Base-by-base conservation (phyloP, 2,113 vertebrate species). In the Muntiacus reevesi region DNA sequence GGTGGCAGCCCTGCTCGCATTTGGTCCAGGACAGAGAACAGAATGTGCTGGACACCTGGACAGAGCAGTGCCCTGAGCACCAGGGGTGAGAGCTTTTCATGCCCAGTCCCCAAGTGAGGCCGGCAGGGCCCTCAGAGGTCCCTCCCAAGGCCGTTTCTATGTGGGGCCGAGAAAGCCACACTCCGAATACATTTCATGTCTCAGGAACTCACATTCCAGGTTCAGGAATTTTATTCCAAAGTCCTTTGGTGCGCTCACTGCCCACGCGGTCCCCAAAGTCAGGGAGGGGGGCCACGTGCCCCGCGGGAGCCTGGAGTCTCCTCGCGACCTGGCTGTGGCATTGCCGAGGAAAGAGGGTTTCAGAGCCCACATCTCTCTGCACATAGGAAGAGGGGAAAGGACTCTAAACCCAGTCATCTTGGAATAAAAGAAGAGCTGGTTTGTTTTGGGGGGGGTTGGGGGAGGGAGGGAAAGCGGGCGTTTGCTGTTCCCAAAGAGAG, bases 141-240 rank as follows among this genome's bases (percentile, higher is more conserved):
- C 98, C 89, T 94, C 95, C 79, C 97, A 92, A 96, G 91, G 97
- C 50, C 62, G 60, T 94, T 95, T 87, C 60, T 27, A 52, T 57
- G 81, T 98, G 89, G 96, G 87, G 92, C 52, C 17, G 36, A 90
- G 54, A 91, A 74, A 92, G 96, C 92, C 95, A 96, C 78, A 94
- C 92, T 97, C 96, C 95, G 91, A 87, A 98, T 97, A 97, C 76
- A 97, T 97, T 98, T 98, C 98, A 97, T 89, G 98, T 98, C 98
- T 97, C 79, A 98, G 98, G 98, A 98, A 98, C 98, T 98, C 96
- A 98, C 96, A 98, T 98, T 98, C 98, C 98, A 98, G 9, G 89
- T 97, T 97, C 96, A 97, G 98, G 96, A 96, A 96, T 97, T 93
- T 98, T 13, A 95, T 98, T 98, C 98, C 97, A 94, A 98, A 98